Conservation (phyloP, 2,797 vertebrate genomes). For the Crax fasciolata region DNA sequence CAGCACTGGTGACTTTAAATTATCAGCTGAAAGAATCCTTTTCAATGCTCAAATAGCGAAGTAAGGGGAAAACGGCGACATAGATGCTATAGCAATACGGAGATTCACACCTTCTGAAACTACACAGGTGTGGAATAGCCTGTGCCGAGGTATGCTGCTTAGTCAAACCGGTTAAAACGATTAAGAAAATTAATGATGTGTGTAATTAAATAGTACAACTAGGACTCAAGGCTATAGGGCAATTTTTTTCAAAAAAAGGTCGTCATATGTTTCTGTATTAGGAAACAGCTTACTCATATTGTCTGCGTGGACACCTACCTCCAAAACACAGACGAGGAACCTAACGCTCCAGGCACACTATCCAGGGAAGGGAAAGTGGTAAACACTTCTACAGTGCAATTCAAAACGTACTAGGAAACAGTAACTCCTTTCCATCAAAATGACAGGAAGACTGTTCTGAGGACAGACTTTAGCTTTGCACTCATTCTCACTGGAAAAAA, state of each 20-base stretch:
- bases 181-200: not conserved
- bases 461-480: not conserved
- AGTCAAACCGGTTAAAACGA: not conserved
- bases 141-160: not conserved
- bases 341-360: not conserved
- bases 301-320: not conserved
- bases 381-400: not conserved
- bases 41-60: not conserved
- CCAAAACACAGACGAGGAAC: not conserved
- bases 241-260: not conserved
- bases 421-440: not conserved
- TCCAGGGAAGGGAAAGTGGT: not conserved
- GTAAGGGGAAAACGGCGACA: not conserved
- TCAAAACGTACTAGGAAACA: not conserved
- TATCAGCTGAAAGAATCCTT: not conserved
- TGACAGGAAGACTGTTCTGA: not conserved
- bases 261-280: not conserved
- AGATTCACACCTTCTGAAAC: not conserved
- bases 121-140: not conserved
- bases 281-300: not conserved
- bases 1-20: not conserved
- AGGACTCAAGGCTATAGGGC: not conserved
- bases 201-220: not conserved
- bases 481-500: not conserved
- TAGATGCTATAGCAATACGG: not conserved